Conservation (phyloP, 2,797 vertebrate genomes). For the Danio jaintianensis region DNA sequence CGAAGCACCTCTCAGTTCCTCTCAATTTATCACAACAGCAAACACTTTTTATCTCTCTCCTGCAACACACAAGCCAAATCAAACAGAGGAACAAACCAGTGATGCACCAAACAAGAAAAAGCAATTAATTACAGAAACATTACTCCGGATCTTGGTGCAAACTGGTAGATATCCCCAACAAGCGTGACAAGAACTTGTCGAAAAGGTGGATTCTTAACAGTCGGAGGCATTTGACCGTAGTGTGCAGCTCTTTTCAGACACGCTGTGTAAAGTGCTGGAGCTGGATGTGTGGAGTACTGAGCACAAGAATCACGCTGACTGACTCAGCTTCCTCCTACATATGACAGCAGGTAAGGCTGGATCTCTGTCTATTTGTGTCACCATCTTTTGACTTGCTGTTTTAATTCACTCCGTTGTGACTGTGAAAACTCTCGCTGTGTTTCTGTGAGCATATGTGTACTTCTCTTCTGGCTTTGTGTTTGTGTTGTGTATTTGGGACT, state of each 20-base stretch:
- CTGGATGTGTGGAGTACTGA: conserved; percentile 24
- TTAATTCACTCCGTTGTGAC: conserved; percentile 1
- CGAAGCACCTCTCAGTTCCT: conserved; percentile 26
- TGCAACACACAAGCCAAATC: neutral
- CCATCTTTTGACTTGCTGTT: conserved; percentile 17
- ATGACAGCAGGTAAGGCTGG: conserved; percentile 22
- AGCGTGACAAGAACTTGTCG: neutral
- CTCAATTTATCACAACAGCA: conserved; percentile 3
- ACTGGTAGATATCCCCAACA: neutral
- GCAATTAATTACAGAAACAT: conserved; percentile 1
- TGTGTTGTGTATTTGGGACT: neutral
- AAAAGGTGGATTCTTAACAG: conserved; percentile 6
- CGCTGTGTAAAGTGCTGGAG: conserved; percentile 14
- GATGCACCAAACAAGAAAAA: neutral
- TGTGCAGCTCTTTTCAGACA: conserved; percentile 32
- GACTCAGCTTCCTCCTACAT: conserved; percentile 35
- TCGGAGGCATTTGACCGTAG: conserved; percentile 24
- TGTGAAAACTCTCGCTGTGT: conserved; percentile 16
- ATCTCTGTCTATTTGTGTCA: conserved; percentile 35
- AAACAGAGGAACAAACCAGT: neutral
- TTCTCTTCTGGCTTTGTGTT: neutral
- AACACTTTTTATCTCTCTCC: conserved; percentile 16
- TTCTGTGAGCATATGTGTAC: neutral
- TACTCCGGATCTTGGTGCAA: neutral
- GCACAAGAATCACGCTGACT: conserved; percentile 21